Evolutionary conservation across 2,113 vertebrate species (phyloP), one percentile per base, ranked within the genome.

Genomic region (Corvus cornix): DNA sequence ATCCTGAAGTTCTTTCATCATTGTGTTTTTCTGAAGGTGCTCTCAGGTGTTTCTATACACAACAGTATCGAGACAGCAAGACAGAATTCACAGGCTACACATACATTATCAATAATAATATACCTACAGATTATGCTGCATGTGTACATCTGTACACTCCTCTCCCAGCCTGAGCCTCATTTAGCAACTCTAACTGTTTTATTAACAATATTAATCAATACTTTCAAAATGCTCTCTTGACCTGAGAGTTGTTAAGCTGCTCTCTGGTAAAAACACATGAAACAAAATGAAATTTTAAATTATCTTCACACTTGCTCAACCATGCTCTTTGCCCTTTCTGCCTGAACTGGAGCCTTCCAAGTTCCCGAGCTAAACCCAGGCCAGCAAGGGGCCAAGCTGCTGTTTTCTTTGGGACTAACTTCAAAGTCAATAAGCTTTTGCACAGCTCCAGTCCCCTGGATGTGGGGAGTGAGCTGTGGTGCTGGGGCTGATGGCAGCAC

Each of bases 241-340:
- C 94, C 94, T 23, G 28, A 60, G 89, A 93, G 88, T 43, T 91
- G 80, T 93, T 94, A 80, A 81, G 72, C 86, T 90, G 87, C 83
- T 91, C 84, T 80, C 86, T 58, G 78, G 68, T 95, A 96, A 95
- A 92, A 97, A 90, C 31, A 89, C 63, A 91, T 51, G 56, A 89
- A 95, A 92, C 77, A 94, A 97, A 97, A 96, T 95, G 92, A 94
- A 96, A 96, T 95, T 97, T 96, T 90, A 93, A 92, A 96, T 96
- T 96, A 97, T 92, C 84, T 88, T 90, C 77, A 70, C 67, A 69
- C 72, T 93, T 87, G 76, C 53, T 95, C 68, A 84, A 27, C 56
- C 68, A 49, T 6, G 43, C 74, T 91, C 84, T 74, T 80, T 96
- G 94, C 91, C 94, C 93, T 95, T 87, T 89, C 75, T 73, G 86